Evolutionary conservation across 2,888 invertebrate species (phyloP), one percentile per base, ranked within the genome.

Genomic region (Idaea biselata): DNA sequence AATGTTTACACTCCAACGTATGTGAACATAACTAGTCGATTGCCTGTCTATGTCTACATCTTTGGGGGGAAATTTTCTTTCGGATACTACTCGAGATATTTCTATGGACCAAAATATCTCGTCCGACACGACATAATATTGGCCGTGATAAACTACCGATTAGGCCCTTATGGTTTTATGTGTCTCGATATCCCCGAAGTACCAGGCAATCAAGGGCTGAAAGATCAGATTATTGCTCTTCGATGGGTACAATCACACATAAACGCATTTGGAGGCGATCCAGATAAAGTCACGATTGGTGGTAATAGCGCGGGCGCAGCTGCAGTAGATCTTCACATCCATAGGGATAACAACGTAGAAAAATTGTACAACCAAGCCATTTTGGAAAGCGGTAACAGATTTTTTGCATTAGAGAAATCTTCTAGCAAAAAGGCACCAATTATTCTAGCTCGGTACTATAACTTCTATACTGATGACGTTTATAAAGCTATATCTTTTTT

Each of bases 1-100:
- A 78, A 79, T 58, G 59, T 82, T 0, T 95, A 93, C 73, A 93
- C 94, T 0, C 94, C 94, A 0, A 71, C 73, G 16, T 54, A 65
- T 1, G 80, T 78, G 0, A 78, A 65, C 25, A 63, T 68, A 1
- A 65, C 58, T 3, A 79, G 79, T 25, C 67, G 55, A 14, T 62
- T 83, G 2, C 86, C 88, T 0, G 83, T 87, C 0, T 72, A 87
- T 57, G 76, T 87, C 1, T 86, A 78, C 77, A 82, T 87, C 55
- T 72, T 84, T 59, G 87, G 88, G 2, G 88, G 88, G 5, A 73
- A 69, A 0, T 87, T 87, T 16, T 58, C 57, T 0, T 56, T 61
- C 0, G 87, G 87, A 1, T 76, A 68, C 32, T 73, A 69, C 0
- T 71, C 74, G 25, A 72, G 73, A 71, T 63, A 63, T 14, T 1